Percentiles rank a stretch among this genome's conserved stretches.
These are phyloP conservation scores for Zeugodacus cucurbitae DNA, from an alignment of 1,140 invertebrate species.

Conservation along the genomic window DNA sequence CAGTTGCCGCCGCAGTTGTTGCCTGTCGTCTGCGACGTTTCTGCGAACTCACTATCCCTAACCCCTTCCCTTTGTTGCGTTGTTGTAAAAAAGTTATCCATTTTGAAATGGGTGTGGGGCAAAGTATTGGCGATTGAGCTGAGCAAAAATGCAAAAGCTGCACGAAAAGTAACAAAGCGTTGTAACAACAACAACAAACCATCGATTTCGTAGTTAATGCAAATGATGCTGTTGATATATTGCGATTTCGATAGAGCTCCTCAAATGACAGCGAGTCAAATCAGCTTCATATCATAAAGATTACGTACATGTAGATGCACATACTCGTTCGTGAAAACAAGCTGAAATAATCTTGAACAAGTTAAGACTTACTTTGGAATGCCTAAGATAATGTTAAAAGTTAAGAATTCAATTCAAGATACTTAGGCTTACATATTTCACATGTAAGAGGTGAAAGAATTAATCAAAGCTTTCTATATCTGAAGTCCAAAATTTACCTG, in stretches of 20 bases:
- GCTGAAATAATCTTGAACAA: not conserved
- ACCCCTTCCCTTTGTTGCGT: not conserved
- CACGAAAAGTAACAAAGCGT: not conserved
- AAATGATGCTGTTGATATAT: not conserved
- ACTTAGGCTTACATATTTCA: too few relatives aligned
- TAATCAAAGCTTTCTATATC: too few relatives aligned
- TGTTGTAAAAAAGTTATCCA: not conserved
- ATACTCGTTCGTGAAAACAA: not conserved
- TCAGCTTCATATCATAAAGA: slow-evolving; percentile 15
- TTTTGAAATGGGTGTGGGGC: not conserved
- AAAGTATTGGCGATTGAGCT: not conserved
- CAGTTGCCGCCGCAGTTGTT: slow-evolving; percentile 2
- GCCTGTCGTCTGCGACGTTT: not conserved
- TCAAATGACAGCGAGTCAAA: not conserved
- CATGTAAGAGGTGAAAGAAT: too few relatives aligned
- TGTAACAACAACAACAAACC: not conserved
- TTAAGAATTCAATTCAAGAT: not conserved
- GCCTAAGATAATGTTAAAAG: not conserved
- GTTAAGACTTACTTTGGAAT: not conserved
- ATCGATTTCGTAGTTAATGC: not conserved
- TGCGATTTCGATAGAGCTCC: not conserved
- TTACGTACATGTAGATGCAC: not conserved
- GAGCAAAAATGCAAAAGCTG: not conserved
- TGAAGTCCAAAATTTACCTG: too few relatives aligned
- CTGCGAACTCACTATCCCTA: not conserved